Evolutionary conservation across 2,113 vertebrate genomes (phyloP), one percentile per base, ranked within the genome.

Genomic region (Onychostoma macrolepis): DNA sequence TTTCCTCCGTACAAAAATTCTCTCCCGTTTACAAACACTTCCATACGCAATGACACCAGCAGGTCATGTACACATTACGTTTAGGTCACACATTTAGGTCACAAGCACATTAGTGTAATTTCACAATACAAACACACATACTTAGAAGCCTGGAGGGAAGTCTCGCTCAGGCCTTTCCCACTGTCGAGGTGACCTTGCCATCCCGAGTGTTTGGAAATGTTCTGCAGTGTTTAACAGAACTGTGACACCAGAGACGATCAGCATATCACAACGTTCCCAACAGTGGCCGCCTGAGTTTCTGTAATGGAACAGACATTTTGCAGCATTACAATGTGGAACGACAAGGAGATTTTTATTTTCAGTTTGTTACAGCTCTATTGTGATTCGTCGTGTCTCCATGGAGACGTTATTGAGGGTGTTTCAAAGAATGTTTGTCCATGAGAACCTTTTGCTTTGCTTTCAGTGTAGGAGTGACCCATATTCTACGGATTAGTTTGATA

Each of bases 121-220:
- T 45, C 36, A 86, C 61, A 80, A 90, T 63, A 91, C 85, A 88
- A 69, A 85, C 74, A 67, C 71, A 61, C 48, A 41, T 65, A 76
- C 24, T 53, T 28, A 86, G 21, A 75, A 80, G 78, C 86, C 79
- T 71, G 24, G 12, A 78, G 30, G 43, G 38, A 48, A 24, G 61
- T 45, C 43, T 65, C 2, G 30, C 33, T 48, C 21, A 24, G 85
- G 84, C 80, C 53, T 87, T 82, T 86, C 24, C 76, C 74, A 33
- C 56, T 80, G 45, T 83, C 76, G 86, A 89, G 90, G 86, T 90
- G 89, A 90, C 89, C 90, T 84, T 84, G 85, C 80, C 86, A 71
- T 82, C 30, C 45, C 15, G 19, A 58, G 80, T 33, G 67, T 83
- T 36, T 30, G 50, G 79, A 61, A 69, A 87, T 87, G 43, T 74